Evolutionary conservation across 2,888 invertebrate genomes (phyloP).

Genomic region (Amitus sp.): DNA sequence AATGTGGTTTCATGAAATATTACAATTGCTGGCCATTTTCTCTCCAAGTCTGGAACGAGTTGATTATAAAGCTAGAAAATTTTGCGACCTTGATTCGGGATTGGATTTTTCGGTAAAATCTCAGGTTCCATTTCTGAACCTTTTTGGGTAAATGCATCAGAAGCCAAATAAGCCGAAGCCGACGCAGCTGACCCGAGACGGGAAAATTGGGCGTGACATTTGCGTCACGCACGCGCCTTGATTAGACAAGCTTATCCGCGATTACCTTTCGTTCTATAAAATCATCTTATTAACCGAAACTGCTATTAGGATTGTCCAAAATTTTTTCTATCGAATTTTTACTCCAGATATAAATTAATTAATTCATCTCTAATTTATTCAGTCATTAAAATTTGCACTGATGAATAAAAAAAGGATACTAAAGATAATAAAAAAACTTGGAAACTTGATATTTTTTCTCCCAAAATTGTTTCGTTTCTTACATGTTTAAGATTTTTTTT

Average conservation of each 20-base stretch:
- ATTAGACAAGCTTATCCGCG: constrained; percentile 30
- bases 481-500: too few relatives aligned
- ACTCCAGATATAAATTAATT: too few relatives aligned
- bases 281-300: constrained; percentile 12
- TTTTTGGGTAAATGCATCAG: neutral
- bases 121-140: neutral
- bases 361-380: too few relatives aligned
- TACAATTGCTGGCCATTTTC: too few relatives aligned
- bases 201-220: constrained; percentile 32
- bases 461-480: too few relatives aligned
- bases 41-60: constrained; percentile 55
- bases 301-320: neutral
- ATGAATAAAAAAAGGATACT: too few relatives aligned
- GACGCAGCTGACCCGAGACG: constrained; percentile 9
- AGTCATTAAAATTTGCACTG: too few relatives aligned
- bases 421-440: too few relatives aligned
- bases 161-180: neutral
- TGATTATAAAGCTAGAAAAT: neutral
- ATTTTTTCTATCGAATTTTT: constrained; percentile 5
- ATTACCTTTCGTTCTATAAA: constrained; percentile 23
- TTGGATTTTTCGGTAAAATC: constrained; percentile 2
- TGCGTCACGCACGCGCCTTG: constrained; percentile 28
- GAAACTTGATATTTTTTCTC: too few relatives aligned
- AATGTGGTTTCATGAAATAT: too few relatives aligned
- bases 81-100: neutral